Evolutionary conservation across 2,797 vertebrate species (phyloP).

Genomic region (Falco columbarius): DNA sequence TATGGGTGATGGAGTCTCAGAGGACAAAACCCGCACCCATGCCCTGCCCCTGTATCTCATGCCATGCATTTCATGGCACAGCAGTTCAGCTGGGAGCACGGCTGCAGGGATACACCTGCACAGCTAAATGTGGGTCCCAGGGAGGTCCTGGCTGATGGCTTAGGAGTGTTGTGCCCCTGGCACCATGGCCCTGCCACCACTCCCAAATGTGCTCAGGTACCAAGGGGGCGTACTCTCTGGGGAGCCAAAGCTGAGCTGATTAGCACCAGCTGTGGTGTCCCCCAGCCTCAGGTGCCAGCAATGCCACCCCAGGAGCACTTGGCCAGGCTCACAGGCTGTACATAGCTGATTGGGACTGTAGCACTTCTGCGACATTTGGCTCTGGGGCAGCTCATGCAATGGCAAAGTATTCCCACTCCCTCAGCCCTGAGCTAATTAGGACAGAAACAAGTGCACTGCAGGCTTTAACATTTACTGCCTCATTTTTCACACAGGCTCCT

Average conservation of each 20-base stretch:
- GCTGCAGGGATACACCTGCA: background rate
- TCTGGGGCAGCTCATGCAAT: background rate
- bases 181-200: background rate
- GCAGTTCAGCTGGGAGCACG: background rate
- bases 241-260: background rate
- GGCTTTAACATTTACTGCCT: background rate
- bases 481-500: background rate
- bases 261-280: background rate
- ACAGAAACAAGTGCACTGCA: background rate
- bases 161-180: background rate
- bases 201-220: background rate
- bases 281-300: background rate
- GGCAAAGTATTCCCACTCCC: background rate
- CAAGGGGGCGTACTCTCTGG: background rate
- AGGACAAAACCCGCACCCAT: background rate
- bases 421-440: background rate
- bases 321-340: background rate
- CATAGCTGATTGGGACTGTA: background rate
- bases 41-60: background rate
- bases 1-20: fast-evolving
- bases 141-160: background rate
- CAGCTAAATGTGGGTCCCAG: background rate
- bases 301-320: background rate
- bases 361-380: background rate
- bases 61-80: fast-evolving